Evolutionary conservation across 2,113 vertebrate species (phyloP).

Genomic region (Pheucticus melanocephalus): DNA sequence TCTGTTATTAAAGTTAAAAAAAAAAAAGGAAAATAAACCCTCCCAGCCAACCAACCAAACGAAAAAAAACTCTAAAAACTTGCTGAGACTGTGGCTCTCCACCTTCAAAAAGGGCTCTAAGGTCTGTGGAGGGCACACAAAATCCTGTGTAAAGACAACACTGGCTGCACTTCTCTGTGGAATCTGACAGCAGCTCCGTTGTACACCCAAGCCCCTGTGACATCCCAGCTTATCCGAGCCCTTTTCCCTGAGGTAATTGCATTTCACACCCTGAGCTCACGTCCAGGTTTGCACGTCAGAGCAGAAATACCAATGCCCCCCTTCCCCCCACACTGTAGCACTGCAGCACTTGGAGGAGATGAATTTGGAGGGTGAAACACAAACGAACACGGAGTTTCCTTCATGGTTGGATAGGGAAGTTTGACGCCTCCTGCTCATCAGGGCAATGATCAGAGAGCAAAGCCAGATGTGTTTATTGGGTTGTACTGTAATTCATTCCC

Average conservation of each 20-base stretch:
- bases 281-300: constrained; percentile 44
- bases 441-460: not conserved
- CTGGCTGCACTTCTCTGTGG: not conserved
- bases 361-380: not conserved
- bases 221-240: not conserved
- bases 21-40: not conserved
- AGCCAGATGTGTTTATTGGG: constrained; percentile 6
- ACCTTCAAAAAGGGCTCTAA: constrained; percentile 52
- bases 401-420: not conserved
- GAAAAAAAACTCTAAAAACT: not conserved
- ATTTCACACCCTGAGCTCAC: not conserved
- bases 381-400: not conserved
- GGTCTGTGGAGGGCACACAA: not conserved
- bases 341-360: not conserved
- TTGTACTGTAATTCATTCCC: constrained; percentile 26
- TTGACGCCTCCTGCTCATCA: not conserved
- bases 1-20: not conserved
- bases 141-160: not conserved
- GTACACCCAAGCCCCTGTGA: not conserved
- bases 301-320: not conserved
- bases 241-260: not conserved
- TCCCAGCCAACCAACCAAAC: not conserved
- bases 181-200: not conserved
- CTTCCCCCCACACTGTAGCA: not conserved
- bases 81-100: not conserved